Evolutionary conservation across 2,888 invertebrate species (phyloP).

Genomic region (Euphydryas editha): DNA sequence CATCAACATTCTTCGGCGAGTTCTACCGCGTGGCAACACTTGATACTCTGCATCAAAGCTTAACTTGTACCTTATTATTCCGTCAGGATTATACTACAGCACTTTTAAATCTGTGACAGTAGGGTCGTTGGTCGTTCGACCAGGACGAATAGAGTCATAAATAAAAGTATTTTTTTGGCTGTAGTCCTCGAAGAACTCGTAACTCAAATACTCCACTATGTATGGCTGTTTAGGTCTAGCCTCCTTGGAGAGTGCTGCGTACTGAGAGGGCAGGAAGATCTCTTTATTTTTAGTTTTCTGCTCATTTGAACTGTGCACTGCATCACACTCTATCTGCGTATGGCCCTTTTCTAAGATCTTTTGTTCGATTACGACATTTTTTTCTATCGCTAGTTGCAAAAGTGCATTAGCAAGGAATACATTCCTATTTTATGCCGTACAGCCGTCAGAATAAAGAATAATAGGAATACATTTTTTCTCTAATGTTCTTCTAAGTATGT

Average conservation of each 20-base stretch:
- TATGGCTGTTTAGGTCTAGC: constrained; percentile 29
- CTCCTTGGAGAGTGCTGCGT: constrained; percentile 23
- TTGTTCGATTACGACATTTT: neutral
- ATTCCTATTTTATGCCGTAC: constrained; percentile 13
- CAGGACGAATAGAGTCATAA: constrained; percentile 24
- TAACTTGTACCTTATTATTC: neutral
- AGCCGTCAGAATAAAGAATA: neutral
- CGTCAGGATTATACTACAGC: neutral
- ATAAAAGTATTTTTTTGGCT: constrained; percentile 11
- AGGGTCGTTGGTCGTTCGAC: constrained; percentile 30
- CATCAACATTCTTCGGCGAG: constrained; percentile 11
- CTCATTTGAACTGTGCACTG: constrained; percentile 47
- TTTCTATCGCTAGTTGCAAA: constrained; percentile 26
- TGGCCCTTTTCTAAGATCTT: constrained; percentile 32
- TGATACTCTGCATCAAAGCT: neutral
- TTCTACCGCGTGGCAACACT: neutral
- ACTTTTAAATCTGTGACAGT: neutral
- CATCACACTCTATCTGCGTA: constrained; percentile 38
- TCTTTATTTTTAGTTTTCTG: constrained; percentile 34
- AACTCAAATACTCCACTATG: constrained; percentile 17
- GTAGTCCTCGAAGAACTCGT: constrained; percentile 17
- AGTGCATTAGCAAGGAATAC: constrained; percentile 31
- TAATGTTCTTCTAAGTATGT: constrained; percentile 1
- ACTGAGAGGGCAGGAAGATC: constrained; percentile 33
- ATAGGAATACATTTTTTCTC: constrained; percentile 11